Base-by-base conservation (phyloP, 1,140 invertebrate species). In the Brachionus plicatilis region DNA sequence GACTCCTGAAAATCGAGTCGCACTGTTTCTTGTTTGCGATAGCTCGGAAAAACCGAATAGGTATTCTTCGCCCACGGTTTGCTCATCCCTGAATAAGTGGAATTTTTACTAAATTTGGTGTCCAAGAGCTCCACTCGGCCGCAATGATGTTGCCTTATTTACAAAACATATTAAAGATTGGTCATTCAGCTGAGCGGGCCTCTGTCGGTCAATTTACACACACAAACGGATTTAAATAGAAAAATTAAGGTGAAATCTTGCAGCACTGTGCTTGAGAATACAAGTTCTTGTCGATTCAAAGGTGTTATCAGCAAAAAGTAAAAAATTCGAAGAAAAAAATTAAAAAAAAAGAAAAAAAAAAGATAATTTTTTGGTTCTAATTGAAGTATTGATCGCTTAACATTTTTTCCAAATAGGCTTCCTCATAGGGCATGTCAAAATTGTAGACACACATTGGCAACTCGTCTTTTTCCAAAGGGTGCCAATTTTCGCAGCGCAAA, bases 391-490 rank as follows among this genome's bases (percentile, higher is more conserved):
- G 79, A 82, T 82, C 79, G 37, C n/a, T 82, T 65, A 82, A 12
- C 27, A 82, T 60, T 37, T 43, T 82, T 20, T 82, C 79, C 41
- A 82, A 65, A 68, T 65, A 82, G 29, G 79, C 79, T 17, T 82
- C 79, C 70, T 83, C 82, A 50, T 56, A 50, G n/a, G 82, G 82
- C 37, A 72, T 43, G 3, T 50, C 33, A 33, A 41, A 70, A 17
- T 83, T 53, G 43, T 83, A 83, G 6, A 83, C 82, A 41, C 82
- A 68, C 43, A 83, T 50, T 17, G 82, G 82, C 29, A 83, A 37
- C 37, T 83, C 82, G 53, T 83, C 60, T 72, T 72, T 83, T 53
- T 68, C 60, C 37, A 83, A 70, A 14, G 82, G 82, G 47, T 83
- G 82, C 82, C 82, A 83, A 72, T 72, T 83, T 14, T 68, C 27